Percentiles rank a stretch among this genome's conserved stretches.
These are phyloP conservation scores for Vollenhovia emeryi DNA, from an alignment of 1,140 invertebrate genomes.

Conservation along the genomic window DNA sequence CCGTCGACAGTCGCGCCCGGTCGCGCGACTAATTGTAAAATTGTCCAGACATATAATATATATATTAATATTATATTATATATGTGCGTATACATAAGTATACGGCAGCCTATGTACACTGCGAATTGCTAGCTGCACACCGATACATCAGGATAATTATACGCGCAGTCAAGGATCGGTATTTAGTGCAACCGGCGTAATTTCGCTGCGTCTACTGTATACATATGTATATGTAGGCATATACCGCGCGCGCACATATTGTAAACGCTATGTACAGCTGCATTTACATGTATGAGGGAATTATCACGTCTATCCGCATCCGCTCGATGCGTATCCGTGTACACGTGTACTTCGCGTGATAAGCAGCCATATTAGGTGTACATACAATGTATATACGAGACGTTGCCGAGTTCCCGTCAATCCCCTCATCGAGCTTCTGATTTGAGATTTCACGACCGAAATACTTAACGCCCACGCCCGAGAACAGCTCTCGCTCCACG, in stretches of 20 bases:
- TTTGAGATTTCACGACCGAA: background rate
- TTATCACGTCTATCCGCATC: constrained; percentile 51
- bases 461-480: background rate
- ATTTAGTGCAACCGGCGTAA: constrained; percentile 37
- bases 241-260: background rate
- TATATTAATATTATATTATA: background rate
- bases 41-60: background rate
- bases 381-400: background rate
- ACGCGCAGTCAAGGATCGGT: constrained; percentile 45
- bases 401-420: background rate
- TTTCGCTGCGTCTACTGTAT: background rate
- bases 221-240: background rate
- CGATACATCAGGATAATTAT: constrained; percentile 44
- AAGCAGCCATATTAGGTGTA: background rate
- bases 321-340: constrained; percentile 31
- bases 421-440: background rate
- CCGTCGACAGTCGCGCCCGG: background rate
- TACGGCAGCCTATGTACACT: background rate
- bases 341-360: constrained; percentile 30
- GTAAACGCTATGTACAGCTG: constrained; percentile 1
- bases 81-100: background rate
- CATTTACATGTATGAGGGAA: constrained; percentile 39
- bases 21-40: constrained; percentile 39
- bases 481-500: too few relatives aligned
- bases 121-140: background rate